phyloP scores from a whole-genome alignment of 2,888 invertebrate genomes.

The Gibbula magus region DNA sequence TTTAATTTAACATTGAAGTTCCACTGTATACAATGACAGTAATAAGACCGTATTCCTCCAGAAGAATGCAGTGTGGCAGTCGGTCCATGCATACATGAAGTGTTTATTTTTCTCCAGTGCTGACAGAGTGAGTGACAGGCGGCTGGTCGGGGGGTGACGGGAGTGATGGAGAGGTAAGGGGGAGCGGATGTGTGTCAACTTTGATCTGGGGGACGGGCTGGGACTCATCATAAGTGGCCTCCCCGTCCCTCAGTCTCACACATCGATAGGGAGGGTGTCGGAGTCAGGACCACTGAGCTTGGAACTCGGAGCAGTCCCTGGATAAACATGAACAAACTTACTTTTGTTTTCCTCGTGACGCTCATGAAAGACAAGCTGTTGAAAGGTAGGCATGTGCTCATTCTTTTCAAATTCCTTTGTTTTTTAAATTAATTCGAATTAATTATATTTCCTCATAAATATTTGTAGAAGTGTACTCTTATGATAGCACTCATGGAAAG shows the following conservation, averaged over 20 bases:
- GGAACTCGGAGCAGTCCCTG: background rate
- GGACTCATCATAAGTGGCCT: background rate
- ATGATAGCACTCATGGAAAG: too few species aligned
- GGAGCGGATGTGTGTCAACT: background rate
- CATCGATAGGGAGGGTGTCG: background rate
- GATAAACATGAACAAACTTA: background rate
- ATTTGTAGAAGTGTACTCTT: too few species aligned
- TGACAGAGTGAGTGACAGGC: background rate
- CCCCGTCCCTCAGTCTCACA: background rate
- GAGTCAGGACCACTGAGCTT: background rate
- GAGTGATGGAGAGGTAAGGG: background rate
- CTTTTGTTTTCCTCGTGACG: background rate
- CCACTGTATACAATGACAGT: too few species aligned
- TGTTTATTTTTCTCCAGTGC: too few species aligned
- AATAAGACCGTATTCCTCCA: too few species aligned
- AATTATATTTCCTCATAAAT: too few species aligned
- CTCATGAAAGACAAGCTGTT: background rate
- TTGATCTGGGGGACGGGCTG: conserved; percentile 1
- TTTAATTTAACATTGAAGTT: too few species aligned
- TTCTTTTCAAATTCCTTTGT: too few species aligned
- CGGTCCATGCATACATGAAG: too few species aligned
- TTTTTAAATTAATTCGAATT: too few species aligned
- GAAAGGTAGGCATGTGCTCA: background rate
- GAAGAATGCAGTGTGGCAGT: too few species aligned
- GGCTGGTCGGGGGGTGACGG: background rate